Evolutionary conservation across 2,888 invertebrate genomes (phyloP).

Genomic region (Drosophila lutescens): DNA sequence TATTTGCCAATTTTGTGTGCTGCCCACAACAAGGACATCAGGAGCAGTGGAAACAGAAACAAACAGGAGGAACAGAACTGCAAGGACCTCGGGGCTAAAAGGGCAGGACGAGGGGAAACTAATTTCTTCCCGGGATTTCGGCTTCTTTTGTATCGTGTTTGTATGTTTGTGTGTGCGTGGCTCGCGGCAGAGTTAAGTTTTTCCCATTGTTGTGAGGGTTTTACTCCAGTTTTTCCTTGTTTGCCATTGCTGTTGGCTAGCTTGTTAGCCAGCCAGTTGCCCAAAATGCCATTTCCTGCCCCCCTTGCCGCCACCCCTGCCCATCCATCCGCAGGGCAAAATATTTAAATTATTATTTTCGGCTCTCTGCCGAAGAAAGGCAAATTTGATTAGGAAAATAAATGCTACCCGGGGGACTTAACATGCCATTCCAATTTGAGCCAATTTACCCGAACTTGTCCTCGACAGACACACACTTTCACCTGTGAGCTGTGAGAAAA

Average conservation of each 20-base stretch:
- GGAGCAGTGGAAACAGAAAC: constrained; percentile 15
- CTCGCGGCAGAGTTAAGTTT: constrained; percentile 71
- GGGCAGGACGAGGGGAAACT: constrained; percentile 53
- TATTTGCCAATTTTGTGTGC: constrained; percentile 52
- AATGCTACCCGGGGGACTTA: constrained; percentile 53
- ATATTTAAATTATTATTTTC: constrained; percentile 74
- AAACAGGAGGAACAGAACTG: constrained; percentile 43
- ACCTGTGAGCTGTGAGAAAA: constrained; percentile 35
- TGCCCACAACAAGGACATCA: constrained; percentile 52
- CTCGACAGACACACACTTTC: constrained; percentile 10
- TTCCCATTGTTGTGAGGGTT: constrained; percentile 34
- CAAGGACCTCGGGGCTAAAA: constrained; percentile 42
- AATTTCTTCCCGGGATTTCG: constrained; percentile 66
- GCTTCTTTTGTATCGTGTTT: constrained; percentile 46
- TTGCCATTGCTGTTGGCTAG: constrained; percentile 40
- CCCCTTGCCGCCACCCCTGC: constrained; percentile 18
- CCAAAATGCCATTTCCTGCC: constrained; percentile 73
- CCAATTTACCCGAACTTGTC: constrained; percentile 23
- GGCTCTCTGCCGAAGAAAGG: constrained; percentile 54
- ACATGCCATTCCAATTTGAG: constrained; percentile 42
- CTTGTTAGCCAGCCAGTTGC: constrained; percentile 72
- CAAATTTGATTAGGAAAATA: constrained; percentile 71
- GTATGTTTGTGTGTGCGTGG: constrained; percentile 54
- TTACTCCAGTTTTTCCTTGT: constrained; percentile 45
- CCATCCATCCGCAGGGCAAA: constrained; percentile 30